These are phyloP conservation scores for Miltochrista miniata DNA, from an alignment of 2,888 invertebrate genomes.

Conservation along the genomic window DNA sequence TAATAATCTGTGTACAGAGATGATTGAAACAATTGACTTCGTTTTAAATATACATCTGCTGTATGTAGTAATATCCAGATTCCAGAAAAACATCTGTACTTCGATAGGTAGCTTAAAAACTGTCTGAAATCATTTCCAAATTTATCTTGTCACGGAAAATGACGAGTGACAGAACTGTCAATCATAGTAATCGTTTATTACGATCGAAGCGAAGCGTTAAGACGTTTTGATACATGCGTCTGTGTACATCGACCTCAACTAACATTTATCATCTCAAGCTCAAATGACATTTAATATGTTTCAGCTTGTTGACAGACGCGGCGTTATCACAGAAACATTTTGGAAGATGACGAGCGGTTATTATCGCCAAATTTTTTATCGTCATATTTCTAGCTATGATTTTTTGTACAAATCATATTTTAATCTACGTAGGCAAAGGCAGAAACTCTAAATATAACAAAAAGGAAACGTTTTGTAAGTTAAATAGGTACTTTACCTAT, in stretches of 20 bases:
- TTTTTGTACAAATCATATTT: no score
- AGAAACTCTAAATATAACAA: no score
- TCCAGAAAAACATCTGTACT: no score
- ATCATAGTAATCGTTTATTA: slow-evolving; percentile 78
- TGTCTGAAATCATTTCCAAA: slow-evolving; percentile 3
- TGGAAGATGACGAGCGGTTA: slow-evolving; percentile 48
- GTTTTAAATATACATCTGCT: no score
- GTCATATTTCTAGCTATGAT: no score
- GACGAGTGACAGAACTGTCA: slow-evolving; percentile 56
- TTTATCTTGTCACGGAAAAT: slow-evolving; percentile 26
- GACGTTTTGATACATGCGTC: slow-evolving; percentile 38
- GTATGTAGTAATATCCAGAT: no score
- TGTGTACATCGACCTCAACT: slow-evolving; percentile 54
- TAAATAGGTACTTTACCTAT: no score
- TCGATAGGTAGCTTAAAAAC: background rate
- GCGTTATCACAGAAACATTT: slow-evolving; percentile 52
- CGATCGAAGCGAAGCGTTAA: slow-evolving; percentile 57
- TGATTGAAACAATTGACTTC: no score
- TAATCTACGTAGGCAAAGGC: no score
- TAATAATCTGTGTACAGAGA: no score
- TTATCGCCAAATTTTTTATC: slow-evolving; percentile 45
- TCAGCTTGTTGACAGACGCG: slow-evolving; percentile 65
- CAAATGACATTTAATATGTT: slow-evolving; percentile 78
- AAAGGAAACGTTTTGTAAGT: no score
- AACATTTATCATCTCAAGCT: slow-evolving; percentile 76